phyloP scores from a whole-genome alignment of 2,797 vertebrate genomes.

The Tadarida brasiliensis region DNA sequence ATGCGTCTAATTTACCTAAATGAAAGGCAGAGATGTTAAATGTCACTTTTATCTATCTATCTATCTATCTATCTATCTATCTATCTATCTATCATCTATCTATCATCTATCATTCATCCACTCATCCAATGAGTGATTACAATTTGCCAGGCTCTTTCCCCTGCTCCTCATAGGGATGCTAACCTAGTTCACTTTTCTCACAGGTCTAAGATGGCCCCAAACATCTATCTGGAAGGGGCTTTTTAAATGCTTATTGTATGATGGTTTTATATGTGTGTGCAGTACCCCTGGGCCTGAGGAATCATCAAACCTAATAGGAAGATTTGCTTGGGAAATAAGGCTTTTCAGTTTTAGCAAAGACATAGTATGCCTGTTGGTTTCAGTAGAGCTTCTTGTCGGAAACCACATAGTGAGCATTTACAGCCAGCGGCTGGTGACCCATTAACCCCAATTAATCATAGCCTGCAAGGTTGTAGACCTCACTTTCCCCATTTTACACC shows the following conservation, averaged over 20 bases:
- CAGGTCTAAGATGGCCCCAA: neutral
- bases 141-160: neutral
- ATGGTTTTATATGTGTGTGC: neutral
- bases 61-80: neutral
- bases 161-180: neutral
- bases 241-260: neutral
- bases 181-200: neutral
- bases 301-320: neutral
- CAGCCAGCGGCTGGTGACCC: neutral
- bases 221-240: neutral
- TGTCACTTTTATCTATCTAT: neutral
- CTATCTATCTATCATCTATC: neutral
- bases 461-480: neutral
- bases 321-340: neutral
- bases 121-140: neutral
- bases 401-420: neutral
- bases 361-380: neutral
- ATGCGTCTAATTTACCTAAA: neutral
- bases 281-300: neutral
- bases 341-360: neutral
- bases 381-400: neutral
- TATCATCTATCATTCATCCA: neutral
- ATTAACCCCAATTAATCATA: neutral
- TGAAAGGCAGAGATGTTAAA: constrained; percentile 44
- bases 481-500: neutral